Conservation (phyloP, 2,888 invertebrate genomes). For the Mythimna impura region DNA sequence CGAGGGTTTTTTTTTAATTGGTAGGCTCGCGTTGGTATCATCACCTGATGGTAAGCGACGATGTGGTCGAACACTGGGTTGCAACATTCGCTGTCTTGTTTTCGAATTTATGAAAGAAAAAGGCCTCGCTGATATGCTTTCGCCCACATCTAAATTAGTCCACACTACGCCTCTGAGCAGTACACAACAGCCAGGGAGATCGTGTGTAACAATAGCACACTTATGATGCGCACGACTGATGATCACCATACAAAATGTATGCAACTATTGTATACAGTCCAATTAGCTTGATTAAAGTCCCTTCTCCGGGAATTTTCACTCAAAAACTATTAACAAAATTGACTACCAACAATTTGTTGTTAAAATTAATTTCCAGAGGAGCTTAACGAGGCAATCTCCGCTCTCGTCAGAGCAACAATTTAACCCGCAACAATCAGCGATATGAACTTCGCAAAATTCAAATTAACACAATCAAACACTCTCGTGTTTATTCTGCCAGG, state of each 20-base stretch:
- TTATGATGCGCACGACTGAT: too few species aligned
- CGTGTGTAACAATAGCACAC: background rate
- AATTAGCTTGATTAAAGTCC: background rate
- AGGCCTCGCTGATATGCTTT: too few species aligned
- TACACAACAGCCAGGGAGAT: background rate
- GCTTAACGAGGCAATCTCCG: constrained; percentile 26
- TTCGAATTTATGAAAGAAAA: too few species aligned
- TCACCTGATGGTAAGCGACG: too few species aligned
- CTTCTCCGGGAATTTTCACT: background rate
- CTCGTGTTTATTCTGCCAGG: too few species aligned
- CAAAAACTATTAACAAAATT: constrained; percentile 37
- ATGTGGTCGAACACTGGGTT: too few species aligned
- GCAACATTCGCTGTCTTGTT: too few species aligned
- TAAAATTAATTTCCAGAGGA: constrained; percentile 23
- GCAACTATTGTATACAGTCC: background rate
- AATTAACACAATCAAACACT: constrained; percentile 9
- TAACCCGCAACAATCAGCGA: constrained; percentile 25
- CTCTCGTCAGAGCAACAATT: constrained; percentile 27
- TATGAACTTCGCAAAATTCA: constrained; percentile 38
- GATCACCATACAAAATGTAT: background rate
- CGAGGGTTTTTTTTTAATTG: too few species aligned
- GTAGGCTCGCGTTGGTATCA: too few species aligned
- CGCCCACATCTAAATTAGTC: too few species aligned
- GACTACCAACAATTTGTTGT: constrained; percentile 5
- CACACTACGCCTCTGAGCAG: background rate